Percentiles rank a stretch among this genome's conserved stretches.
These are phyloP conservation scores for Istiophorus platypterus DNA, from an alignment of 2,113 vertebrate genomes.

Conservation along the genomic window DNA sequence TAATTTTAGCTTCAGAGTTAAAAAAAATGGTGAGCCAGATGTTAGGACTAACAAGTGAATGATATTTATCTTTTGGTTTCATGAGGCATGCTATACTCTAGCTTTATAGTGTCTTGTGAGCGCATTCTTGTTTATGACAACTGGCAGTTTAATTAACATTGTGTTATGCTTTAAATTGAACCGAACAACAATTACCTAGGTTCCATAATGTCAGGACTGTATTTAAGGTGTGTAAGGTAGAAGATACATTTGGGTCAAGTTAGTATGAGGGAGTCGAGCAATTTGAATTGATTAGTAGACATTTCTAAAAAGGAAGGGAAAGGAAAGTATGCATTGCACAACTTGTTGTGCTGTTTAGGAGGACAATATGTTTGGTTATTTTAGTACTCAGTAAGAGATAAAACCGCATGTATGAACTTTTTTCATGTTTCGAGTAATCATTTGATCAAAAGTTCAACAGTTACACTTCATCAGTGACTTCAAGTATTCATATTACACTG, in stretches of 20 bases:
- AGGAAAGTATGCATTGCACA: no score
- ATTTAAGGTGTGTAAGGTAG: not conserved
- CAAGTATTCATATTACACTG: not conserved
- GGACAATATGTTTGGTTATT: no score
- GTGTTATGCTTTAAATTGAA: conserved; percentile 1
- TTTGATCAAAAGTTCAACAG: not conserved
- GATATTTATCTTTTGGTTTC: conserved; percentile 1
- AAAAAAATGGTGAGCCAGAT: not conserved
- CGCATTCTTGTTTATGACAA: not conserved
- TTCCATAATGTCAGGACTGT: not conserved
- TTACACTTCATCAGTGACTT: not conserved
- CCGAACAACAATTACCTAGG: not conserved
- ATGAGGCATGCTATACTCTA: not conserved
- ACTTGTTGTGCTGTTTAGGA: no score
- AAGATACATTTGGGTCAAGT: conserved; percentile 5
- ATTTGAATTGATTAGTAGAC: not conserved
- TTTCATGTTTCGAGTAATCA: not conserved
- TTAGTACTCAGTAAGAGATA: not conserved
- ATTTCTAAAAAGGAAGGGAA: no score
- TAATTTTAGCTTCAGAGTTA: not conserved
- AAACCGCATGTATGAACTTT: not conserved
- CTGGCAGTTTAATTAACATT: not conserved
- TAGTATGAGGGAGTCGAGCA: not conserved
- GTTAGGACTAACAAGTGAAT: conserved; percentile 1
- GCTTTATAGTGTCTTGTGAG: no score